Conservation (phyloP, 2,113 vertebrate genomes). For the Eupsittula cactorum region DNA sequence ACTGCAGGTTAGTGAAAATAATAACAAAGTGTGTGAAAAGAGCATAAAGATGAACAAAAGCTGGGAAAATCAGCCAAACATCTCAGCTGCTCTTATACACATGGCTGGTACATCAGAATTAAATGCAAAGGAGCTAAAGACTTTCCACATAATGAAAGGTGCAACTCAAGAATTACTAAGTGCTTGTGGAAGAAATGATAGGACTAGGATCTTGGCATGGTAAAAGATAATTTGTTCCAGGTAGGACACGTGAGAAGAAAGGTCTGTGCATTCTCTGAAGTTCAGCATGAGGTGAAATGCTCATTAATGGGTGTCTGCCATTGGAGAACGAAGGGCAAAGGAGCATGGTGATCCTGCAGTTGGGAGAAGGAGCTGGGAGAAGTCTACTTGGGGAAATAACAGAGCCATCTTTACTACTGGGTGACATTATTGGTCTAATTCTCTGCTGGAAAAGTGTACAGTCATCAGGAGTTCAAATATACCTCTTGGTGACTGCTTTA, state of each 20-base stretch:
- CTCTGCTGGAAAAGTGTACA: neutral
- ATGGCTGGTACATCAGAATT: neutral
- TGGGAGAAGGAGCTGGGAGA: neutral
- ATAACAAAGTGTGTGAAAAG: neutral
- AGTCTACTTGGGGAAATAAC: neutral
- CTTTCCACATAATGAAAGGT: neutral
- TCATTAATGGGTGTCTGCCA: neutral
- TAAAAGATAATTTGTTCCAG: neutral
- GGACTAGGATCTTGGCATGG: neutral
- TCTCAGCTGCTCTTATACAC: neutral
- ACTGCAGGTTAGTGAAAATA: neutral
- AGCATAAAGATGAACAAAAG: neutral
- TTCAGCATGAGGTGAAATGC: neutral
- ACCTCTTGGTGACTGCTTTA: neutral
- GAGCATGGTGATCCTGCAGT: neutral
- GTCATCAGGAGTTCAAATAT: neutral
- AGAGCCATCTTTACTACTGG: neutral
- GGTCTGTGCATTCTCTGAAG: neutral
- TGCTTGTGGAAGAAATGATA: neutral
- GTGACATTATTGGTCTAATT: neutral
- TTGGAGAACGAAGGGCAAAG: fast-evolving
- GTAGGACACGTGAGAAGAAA: neutral
- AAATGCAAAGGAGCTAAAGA: neutral
- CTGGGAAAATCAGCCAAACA: neutral
- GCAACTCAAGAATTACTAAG: neutral